phyloP scores from a whole-genome alignment of 2,797 vertebrate genomes.

The Brotula barbata region DNA sequence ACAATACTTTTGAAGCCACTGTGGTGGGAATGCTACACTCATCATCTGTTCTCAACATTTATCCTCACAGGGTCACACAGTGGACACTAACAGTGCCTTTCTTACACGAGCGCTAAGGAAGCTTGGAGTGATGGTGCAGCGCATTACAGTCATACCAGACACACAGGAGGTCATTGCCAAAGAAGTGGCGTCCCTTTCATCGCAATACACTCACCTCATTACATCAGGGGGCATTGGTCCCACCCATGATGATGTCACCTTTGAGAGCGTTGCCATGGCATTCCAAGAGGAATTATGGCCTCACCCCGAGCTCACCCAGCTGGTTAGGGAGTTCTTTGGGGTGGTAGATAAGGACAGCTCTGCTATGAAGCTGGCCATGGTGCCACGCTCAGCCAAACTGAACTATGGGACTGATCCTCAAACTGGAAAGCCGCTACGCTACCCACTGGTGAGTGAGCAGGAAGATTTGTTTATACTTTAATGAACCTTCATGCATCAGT shows the following conservation, averaged over 20 bases:
- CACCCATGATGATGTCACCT: slow-evolving; percentile 94
- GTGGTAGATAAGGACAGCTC: slow-evolving; percentile 66
- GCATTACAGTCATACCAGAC: slow-evolving; percentile 88
- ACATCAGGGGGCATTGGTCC: slow-evolving; percentile 94
- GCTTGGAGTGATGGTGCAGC: slow-evolving; percentile 86
- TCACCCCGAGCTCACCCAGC: slow-evolving; percentile 83
- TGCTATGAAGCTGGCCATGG: slow-evolving; percentile 86
- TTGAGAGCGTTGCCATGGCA: slow-evolving; percentile 89
- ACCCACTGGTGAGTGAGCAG: slow-evolving; percentile 82
- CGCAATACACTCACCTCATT: slow-evolving; percentile 86
- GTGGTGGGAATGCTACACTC: background rate
- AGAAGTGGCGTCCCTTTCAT: slow-evolving; percentile 84
- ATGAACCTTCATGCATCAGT: too few relatives aligned
- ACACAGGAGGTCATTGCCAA: slow-evolving; percentile 84
- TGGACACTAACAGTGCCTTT: slow-evolving; percentile 93
- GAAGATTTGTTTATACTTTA: too few relatives aligned
- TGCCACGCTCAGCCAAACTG: slow-evolving; percentile 86
- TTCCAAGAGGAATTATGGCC: slow-evolving; percentile 83
- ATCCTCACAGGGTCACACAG: slow-evolving; percentile 86
- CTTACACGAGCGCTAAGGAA: slow-evolving; percentile 85
- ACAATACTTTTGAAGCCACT: slow-evolving; percentile 3
- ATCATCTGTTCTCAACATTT: slow-evolving; percentile 7
- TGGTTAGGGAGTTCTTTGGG: slow-evolving; percentile 83
- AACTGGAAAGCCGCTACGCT: slow-evolving; percentile 79
- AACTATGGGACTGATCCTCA: slow-evolving; percentile 85